A percentile compares a stretch with the other conserved stretches of the same genome.
Conservation (phyloP, 1,140 invertebrate genomes). For the Mylabris phalerata region DNA sequence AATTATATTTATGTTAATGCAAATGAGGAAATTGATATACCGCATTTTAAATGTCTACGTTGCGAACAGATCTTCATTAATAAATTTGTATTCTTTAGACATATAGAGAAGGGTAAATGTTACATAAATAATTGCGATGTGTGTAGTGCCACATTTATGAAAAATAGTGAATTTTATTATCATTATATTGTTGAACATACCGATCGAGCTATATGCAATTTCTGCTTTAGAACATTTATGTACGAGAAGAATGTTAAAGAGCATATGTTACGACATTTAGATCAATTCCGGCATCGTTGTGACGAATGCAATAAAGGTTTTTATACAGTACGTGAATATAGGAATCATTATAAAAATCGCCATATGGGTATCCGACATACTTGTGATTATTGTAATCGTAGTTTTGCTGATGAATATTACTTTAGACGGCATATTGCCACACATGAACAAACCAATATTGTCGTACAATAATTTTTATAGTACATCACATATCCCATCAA, state of each 20-base stretch:
- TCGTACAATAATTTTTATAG: background rate
- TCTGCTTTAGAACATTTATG: conserved; percentile 41
- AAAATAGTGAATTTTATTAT: conserved; percentile 33
- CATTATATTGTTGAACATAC: conserved; percentile 35
- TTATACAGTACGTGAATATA: conserved; percentile 41
- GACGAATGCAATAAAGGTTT: conserved; percentile 40
- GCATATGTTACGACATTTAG: conserved; percentile 40
- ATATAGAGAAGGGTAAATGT: conserved; percentile 41
- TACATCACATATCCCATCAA: too few relatives aligned
- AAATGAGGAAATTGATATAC: conserved; percentile 33
- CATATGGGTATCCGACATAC: conserved; percentile 43
- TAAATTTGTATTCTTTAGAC: conserved; percentile 38
- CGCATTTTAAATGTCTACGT: conserved; percentile 37
- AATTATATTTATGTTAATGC: conserved; percentile 32
- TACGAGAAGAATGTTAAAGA: conserved; percentile 42
- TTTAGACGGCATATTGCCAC: conserved; percentile 52
- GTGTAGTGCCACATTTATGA: conserved; percentile 28
- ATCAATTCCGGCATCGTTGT: conserved; percentile 40
- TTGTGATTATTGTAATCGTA: conserved; percentile 52
- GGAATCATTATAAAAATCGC: conserved; percentile 41
- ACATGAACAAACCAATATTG: conserved; percentile 37
- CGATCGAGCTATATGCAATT: conserved; percentile 39
- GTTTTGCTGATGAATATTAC: conserved; percentile 54
- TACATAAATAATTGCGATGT: conserved; percentile 39
- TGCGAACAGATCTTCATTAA: conserved; percentile 41